phyloP scores from a whole-genome alignment of 2,113 vertebrate species.

The Lagenorhynchus albirostris region DNA sequence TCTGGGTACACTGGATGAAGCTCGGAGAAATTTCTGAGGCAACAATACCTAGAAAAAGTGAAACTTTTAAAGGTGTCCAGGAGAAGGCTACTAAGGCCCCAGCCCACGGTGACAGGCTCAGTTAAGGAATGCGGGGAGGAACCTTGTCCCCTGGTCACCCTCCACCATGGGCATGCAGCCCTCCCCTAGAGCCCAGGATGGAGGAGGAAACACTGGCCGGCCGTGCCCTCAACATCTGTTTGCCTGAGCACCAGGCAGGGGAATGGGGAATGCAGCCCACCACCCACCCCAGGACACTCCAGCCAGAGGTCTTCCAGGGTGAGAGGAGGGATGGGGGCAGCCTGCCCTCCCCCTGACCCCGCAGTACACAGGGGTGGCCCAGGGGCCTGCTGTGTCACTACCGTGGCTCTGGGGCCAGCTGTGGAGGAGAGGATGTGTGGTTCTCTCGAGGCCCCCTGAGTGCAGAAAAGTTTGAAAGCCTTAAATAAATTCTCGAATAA shows the following conservation, averaged over 20 bases:
- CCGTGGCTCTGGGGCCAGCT: background rate
- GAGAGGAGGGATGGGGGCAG: background rate
- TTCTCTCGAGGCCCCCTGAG: background rate
- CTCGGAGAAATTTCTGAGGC: background rate
- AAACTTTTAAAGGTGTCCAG: background rate
- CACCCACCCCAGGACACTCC: background rate
- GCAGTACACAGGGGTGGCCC: background rate
- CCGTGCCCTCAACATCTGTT: background rate
- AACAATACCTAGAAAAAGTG: background rate
- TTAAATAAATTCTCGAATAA: conserved; percentile 56
- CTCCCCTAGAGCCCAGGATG: background rate
- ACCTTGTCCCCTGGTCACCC: background rate
- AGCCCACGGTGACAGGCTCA: background rate
- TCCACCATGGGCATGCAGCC: background rate
- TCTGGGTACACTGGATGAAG: background rate
- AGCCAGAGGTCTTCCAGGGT: background rate
- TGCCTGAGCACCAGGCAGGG: background rate
- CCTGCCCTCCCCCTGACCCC: too few relatives aligned
- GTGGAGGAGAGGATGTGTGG: background rate
- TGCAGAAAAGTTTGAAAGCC: conserved; percentile 35
- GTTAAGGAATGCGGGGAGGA: background rate
- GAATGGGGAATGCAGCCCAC: too few relatives aligned
- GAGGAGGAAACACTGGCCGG: too few relatives aligned
- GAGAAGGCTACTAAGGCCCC: background rate
- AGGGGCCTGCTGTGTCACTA: background rate